Percentiles rank a stretch among this genome's conserved stretches.
These are phyloP conservation scores for Ariopsis seemanni DNA, from an alignment of 2,113 vertebrate species.

Conservation along the genomic window DNA sequence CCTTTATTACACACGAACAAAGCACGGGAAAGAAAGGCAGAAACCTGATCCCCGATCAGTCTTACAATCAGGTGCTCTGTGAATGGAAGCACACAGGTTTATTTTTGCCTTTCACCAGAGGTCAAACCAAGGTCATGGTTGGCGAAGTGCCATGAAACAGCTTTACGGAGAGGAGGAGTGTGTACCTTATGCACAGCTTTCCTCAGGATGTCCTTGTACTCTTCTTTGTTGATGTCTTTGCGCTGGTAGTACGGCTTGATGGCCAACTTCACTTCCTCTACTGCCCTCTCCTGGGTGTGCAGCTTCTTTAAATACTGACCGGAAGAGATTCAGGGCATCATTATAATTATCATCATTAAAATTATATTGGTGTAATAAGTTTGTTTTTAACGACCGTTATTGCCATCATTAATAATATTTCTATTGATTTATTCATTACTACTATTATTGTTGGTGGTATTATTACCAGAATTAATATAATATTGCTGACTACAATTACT, in stretches of 20 bases:
- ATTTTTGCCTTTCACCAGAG: neutral
- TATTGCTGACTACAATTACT: neutral
- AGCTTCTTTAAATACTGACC: slow-evolving; percentile 89
- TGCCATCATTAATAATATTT: neutral
- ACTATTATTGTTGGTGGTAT: neutral
- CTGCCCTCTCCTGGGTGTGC: slow-evolving; percentile 91
- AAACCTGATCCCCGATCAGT: neutral
- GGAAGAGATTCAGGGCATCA: neutral
- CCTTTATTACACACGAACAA: neutral
- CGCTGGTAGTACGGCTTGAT: slow-evolving; percentile 94
- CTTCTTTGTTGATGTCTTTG: slow-evolving; percentile 94
- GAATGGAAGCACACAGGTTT: neutral
- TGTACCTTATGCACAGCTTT: slow-evolving; percentile 92
- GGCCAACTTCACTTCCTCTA: slow-evolving; percentile 91
- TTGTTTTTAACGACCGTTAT: too few relatives aligned
- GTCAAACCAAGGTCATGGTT: neutral
- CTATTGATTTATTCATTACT: neutral
- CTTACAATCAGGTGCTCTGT: neutral
- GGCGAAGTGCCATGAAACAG: neutral
- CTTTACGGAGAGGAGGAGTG: neutral
- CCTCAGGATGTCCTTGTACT: slow-evolving; percentile 92
- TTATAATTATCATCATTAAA: neutral
- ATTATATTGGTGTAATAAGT: too few relatives aligned
- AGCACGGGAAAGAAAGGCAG: neutral
- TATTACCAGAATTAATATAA: neutral